These are phyloP conservation scores for Hassar affinis DNA, from an alignment of 2,113 vertebrate species.

Conservation along the genomic window DNA sequence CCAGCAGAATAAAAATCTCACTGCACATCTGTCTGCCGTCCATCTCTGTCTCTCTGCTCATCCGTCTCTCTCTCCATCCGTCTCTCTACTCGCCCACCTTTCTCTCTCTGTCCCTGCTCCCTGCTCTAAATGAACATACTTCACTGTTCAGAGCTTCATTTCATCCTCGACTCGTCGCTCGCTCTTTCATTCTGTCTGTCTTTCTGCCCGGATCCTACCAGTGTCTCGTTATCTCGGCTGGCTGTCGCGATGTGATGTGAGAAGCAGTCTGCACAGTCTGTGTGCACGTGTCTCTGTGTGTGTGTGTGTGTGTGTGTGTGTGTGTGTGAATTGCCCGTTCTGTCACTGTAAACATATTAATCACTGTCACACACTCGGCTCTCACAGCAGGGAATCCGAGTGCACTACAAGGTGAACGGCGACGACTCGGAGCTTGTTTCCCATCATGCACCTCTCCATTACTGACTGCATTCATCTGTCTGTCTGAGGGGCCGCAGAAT, in stretches of 20 bases:
- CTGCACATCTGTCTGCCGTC: background rate
- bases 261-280: background rate
- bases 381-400: constrained; percentile 32
- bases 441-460: constrained; percentile 30
- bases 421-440: background rate
- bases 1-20: constrained; percentile 48
- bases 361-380: constrained; percentile 30
- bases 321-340: constrained; percentile 2
- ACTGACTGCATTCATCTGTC: constrained; percentile 22
- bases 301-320: background rate
- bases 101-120: background rate
- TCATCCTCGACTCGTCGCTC: constrained; percentile 60
- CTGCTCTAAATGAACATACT: constrained; percentile 36
- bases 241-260: constrained; percentile 40
- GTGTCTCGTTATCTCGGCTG: constrained; percentile 62
- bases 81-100: constrained; percentile 1
- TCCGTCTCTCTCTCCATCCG: background rate
- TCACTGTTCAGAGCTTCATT: constrained; percentile 57
- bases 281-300: background rate
- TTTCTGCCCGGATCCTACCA: constrained; percentile 58
- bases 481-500: background rate
- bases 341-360: constrained; percentile 46
- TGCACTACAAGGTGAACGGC: constrained; percentile 41
- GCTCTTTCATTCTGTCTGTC: constrained; percentile 46
- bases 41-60: background rate